These are phyloP conservation scores for Rhinogobius similis DNA, from an alignment of 2,113 vertebrate genomes.

Conservation along the genomic window DNA sequence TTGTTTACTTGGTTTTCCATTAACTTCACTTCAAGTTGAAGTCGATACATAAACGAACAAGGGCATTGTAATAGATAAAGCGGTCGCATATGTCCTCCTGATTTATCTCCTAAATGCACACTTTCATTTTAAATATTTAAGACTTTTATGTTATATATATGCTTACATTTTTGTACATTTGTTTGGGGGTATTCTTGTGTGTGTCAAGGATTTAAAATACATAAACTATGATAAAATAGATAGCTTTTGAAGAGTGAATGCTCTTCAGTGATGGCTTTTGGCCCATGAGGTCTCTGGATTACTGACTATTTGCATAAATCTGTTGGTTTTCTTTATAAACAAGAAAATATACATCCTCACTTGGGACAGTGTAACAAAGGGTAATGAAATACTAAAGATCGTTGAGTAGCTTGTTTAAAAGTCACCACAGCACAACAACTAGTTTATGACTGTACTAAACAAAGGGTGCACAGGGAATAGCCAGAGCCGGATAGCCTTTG, in stretches of 20 bases:
- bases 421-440: constrained; percentile 43
- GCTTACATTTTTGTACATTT: constrained; percentile 24
- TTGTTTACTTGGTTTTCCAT: constrained; percentile 6
- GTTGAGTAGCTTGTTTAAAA: background rate
- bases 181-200: constrained; percentile 36
- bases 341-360: constrained; percentile 3
- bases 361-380: constrained; percentile 26
- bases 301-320: constrained; percentile 66
- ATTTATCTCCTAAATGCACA: constrained; percentile 19
- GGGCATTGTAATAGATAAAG: constrained; percentile 3
- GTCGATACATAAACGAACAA: constrained; percentile 20
- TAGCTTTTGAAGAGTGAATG: constrained; percentile 10
- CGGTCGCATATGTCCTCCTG: background rate
- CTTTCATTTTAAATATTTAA: constrained; percentile 45
- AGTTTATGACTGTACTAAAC: constrained; percentile 41
- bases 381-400: constrained; percentile 29
- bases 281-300: constrained; percentile 28
- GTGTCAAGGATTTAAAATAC: constrained; percentile 34
- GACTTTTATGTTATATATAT: constrained; percentile 43
- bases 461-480: constrained; percentile 39
- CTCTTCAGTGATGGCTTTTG: constrained; percentile 43
- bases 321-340: constrained; percentile 32
- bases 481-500: constrained; percentile 41
- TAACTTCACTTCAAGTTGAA: constrained; percentile 21
- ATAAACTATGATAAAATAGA: constrained; percentile 33